Evolutionary conservation across 2,797 vertebrate species (phyloP).

Genomic region (Neomorphus geoffroyi): DNA sequence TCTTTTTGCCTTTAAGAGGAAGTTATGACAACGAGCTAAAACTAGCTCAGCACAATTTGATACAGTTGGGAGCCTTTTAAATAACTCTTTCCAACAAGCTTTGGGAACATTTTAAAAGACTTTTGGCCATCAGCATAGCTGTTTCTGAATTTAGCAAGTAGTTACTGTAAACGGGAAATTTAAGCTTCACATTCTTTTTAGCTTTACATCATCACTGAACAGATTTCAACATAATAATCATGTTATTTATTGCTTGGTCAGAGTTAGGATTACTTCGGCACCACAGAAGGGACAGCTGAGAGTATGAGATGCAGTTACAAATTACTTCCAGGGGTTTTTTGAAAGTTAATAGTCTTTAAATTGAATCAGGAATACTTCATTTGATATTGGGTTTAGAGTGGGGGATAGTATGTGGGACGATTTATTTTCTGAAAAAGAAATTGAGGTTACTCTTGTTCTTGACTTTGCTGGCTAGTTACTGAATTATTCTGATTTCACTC

Average conservation of each 20-base stretch:
- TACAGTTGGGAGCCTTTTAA: not conserved
- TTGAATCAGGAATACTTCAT: not conserved
- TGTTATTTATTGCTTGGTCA: conserved; percentile 14
- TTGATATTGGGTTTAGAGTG: not conserved
- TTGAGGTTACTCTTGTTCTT: not conserved
- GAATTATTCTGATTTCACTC: not conserved
- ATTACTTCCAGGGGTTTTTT: not conserved
- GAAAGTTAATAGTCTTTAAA: conserved; percentile 13
- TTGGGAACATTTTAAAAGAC: not conserved
- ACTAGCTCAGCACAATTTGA: not conserved
- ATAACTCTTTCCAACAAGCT: conserved; percentile 5
- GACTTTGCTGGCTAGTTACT: not conserved
- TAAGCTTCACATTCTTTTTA: conserved; percentile 24
- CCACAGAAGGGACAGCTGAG: not conserved
- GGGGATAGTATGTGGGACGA: not conserved
- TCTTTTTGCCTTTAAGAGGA: not conserved
- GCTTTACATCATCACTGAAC: conserved; percentile 18
- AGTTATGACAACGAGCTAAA: conserved; percentile 14
- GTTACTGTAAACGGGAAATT: not conserved
- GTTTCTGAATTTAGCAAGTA: not conserved
- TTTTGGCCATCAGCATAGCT: not conserved
- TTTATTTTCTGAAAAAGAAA: not conserved
- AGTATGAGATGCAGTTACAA: not conserved
- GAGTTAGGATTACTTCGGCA: conserved; percentile 35
- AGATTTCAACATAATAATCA: conserved; percentile 9